phyloP scores from a whole-genome alignment of 1,140 invertebrate genomes.

The Drosophila elegans region DNA sequence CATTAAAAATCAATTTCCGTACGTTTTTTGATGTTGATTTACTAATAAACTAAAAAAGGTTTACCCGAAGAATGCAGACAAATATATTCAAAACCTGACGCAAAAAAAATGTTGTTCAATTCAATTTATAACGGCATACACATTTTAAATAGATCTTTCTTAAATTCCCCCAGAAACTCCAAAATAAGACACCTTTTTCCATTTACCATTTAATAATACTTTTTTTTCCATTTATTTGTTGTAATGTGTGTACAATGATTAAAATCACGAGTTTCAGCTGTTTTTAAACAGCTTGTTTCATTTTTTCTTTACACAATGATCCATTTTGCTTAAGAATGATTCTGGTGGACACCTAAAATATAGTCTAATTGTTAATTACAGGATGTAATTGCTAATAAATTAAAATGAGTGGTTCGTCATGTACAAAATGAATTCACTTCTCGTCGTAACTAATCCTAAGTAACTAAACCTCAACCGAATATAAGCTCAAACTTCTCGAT shows the following conservation, averaged over 20 bases:
- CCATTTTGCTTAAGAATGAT: conserved; percentile 48
- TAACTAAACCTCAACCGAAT: conserved; percentile 32
- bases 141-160: too few relatives aligned
- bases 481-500: conserved; percentile 29
- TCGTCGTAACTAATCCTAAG: conserved; percentile 39
- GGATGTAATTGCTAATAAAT: conserved; percentile 50
- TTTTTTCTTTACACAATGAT: conserved; percentile 56
- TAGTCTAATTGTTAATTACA: conserved; percentile 34
- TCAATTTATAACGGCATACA: too few relatives aligned
- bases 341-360: conserved; percentile 41
- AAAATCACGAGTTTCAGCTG: conserved; percentile 75
- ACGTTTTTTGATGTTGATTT: too few relatives aligned
- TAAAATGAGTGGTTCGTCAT: conserved; percentile 70
- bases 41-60: too few relatives aligned
- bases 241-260: conserved; percentile 77
- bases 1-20: too few relatives aligned
- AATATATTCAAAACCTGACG: too few relatives aligned
- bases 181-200: background rate
- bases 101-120: too few relatives aligned
- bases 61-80: too few relatives aligned
- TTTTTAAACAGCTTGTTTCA: conserved; percentile 59
- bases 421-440: conserved; percentile 65
- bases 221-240: conserved; percentile 77
- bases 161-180: too few relatives aligned
- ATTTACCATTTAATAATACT: conserved; percentile 79